Percentiles rank a stretch among this genome's conserved stretches.
These are phyloP conservation scores for Caenorhabditis auriculariae DNA, from an alignment of 2,888 invertebrate genomes.

Conservation along the genomic window DNA sequence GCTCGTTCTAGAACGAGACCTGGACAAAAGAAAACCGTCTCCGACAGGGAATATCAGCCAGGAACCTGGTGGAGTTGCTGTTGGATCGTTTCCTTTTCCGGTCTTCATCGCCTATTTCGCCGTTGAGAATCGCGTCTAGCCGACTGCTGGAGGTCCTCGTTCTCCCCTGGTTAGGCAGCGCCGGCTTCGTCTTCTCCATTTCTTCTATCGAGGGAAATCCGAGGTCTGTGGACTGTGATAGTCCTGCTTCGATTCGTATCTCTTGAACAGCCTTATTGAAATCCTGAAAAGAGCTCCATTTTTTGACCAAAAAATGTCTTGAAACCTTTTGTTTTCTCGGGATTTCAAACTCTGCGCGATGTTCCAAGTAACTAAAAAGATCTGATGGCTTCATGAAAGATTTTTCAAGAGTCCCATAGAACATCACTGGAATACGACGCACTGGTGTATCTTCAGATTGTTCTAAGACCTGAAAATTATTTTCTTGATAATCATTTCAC, in stretches of 20 bases:
- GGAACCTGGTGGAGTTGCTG: conserved; percentile 22
- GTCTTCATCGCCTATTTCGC: not conserved
- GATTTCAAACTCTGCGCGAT: conserved; percentile 37
- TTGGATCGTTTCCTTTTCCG: conserved; percentile 16
- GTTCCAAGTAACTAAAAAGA: conserved; percentile 38
- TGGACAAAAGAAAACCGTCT: conserved; percentile 6
- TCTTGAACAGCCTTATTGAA: conserved; percentile 54
- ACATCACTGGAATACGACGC: conserved; percentile 46
- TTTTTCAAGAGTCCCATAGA: conserved; percentile 59
- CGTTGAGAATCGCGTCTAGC: not conserved
- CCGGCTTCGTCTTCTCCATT: too few species aligned
- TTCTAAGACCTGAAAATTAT: conserved; percentile 34
- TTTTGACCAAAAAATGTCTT: not conserved
- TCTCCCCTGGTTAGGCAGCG: too few species aligned
- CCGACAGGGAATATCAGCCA: not conserved
- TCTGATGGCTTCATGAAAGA: conserved; percentile 55
- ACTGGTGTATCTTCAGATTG: conserved; percentile 34
- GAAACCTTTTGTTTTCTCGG: conserved; percentile 46
- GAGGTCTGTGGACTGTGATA: too few species aligned
- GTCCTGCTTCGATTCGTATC: conserved; percentile 47
- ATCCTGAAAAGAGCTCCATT: conserved; percentile 20
- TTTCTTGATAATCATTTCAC: not conserved
- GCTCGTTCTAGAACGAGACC: conserved; percentile 37
- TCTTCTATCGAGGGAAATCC: too few species aligned
- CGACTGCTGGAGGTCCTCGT: too few species aligned